Base-by-base conservation (phyloP, 1,140 invertebrate genomes). In the Brachionus calyciflorus region DNA sequence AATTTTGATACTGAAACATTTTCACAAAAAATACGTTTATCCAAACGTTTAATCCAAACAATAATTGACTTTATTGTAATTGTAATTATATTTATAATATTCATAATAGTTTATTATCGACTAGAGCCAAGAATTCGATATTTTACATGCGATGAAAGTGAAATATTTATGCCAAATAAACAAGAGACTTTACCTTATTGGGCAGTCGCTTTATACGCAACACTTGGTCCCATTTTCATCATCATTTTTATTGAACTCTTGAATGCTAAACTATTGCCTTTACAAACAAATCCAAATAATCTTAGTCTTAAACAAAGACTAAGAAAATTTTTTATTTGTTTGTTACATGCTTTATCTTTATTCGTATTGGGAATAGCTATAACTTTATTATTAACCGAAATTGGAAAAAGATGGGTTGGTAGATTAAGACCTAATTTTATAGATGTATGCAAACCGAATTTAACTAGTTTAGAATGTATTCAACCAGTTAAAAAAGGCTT, bases 381-480 rank as follows among this genome's bases (percentile, higher is more conserved):
- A n/a, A 57, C 26, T 65, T 46, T 76, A 26, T 9, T 76, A n/a
- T 89, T 90, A 6, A 94, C 92, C 3, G 93, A 96, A 81, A 89
- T 95, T 79, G 91, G 91, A 24, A 97, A 96, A 85, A 96, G 95
- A 48, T 70, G 44, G 44, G 63, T 68, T 55, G 95, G 95, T 30
- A 87, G 94, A 53, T 85, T 97, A 70, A 86, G 95, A 14, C 95
- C 95, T 6, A 93, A 98, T 85, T 98, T 97, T 85, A 89, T 94
- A 78, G 87, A 87, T 79, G 84, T 78, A 81, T 88, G 90, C 33
- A 82, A 87, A 40, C 88, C 88, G 10, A 79, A 83, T 77, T 70
- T 24, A n/a, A 49, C 19, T n/a, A 70, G 9, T 17, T 46, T 70
- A 19, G 12, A 70, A 12, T 70, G 68, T 12, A 37, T 41, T 37